Evolutionary conservation across 2,888 invertebrate species (phyloP).

Genomic region (Vesta saturnalis): DNA sequence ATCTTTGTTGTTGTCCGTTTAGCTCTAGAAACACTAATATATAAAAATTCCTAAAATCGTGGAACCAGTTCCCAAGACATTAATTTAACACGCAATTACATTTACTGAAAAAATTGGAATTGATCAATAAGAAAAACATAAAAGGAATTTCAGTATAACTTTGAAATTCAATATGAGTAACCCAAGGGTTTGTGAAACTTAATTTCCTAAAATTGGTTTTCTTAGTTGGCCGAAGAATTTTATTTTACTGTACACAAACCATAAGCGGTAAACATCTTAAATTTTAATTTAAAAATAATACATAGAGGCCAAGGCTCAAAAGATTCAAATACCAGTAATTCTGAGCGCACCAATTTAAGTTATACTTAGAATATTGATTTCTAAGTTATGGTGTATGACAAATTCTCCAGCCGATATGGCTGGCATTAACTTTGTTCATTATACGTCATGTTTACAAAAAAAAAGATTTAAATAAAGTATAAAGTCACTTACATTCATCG

Average conservation of each 20-base stretch:
- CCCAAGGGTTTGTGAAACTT: neutral
- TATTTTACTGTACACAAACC: too few relatives aligned
- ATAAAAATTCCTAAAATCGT: too few relatives aligned
- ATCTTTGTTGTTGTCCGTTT: neutral
- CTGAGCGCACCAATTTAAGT: too few relatives aligned
- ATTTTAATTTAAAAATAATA: too few relatives aligned
- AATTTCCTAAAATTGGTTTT: too few relatives aligned
- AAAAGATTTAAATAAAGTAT: conserved; percentile 17
- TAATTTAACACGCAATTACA: too few relatives aligned
- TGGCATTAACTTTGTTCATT: conserved; percentile 40
- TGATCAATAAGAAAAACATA: neutral
- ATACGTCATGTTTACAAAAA: conserved; percentile 5
- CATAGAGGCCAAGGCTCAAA: too few relatives aligned
- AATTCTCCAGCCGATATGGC: conserved; percentile 38
- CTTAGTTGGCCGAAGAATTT: too few relatives aligned
- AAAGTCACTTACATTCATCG: conserved; percentile 91
- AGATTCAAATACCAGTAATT: too few relatives aligned
- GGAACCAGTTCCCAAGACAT: too few relatives aligned
- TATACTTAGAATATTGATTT: conserved; percentile 48
- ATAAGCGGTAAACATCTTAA: too few relatives aligned
- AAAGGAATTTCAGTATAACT: neutral
- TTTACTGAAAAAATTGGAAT: neutral
- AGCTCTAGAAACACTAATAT: too few relatives aligned
- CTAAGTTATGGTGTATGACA: conserved; percentile 38
- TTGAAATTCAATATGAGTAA: neutral